Evolutionary conservation across 2,113 vertebrate species (phyloP).

Genomic region (Alectura lathami): DNA sequence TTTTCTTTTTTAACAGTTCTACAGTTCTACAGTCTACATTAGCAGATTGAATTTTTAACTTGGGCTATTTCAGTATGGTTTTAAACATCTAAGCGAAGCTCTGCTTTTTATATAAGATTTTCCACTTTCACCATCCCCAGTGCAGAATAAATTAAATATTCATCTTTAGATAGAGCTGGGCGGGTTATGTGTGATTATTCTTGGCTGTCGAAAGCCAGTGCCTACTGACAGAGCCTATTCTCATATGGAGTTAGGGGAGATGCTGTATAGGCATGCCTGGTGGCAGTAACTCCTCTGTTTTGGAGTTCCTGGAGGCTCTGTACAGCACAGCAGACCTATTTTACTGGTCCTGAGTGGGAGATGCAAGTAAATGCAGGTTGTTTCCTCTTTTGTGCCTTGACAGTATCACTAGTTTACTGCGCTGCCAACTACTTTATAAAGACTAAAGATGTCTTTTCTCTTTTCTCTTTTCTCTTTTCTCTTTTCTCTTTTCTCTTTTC

Average conservation of each 20-base stretch:
- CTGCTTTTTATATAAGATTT: not conserved
- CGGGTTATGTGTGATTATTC: too few relatives aligned
- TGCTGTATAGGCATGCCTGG: not conserved
- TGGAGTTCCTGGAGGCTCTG: not conserved
- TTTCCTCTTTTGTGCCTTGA: not conserved
- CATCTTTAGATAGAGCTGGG: not conserved
- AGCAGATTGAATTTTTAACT: not conserved
- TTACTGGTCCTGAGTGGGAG: not conserved
- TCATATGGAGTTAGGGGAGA: too few relatives aligned
- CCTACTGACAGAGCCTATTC: not conserved
- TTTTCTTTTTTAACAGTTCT: not conserved
- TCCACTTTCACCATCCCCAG: not conserved
- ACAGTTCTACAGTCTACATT: not conserved
- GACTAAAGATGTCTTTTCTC: not conserved
- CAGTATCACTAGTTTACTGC: not conserved
- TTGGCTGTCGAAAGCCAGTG: not conserved
- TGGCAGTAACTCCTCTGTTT: not conserved
- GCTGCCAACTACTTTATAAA: not conserved
- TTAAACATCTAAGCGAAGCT: not conserved
- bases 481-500: not conserved
- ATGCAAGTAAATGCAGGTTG: rapidly evolving
- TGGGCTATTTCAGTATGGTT: not conserved
- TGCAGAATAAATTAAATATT: not conserved
- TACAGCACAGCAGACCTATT: not conserved
- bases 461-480: not conserved